A percentile compares a stretch with the other conserved stretches of the same genome.
Conservation (phyloP, 1,140 invertebrate species). For the Gryllus bimaculatus region DNA sequence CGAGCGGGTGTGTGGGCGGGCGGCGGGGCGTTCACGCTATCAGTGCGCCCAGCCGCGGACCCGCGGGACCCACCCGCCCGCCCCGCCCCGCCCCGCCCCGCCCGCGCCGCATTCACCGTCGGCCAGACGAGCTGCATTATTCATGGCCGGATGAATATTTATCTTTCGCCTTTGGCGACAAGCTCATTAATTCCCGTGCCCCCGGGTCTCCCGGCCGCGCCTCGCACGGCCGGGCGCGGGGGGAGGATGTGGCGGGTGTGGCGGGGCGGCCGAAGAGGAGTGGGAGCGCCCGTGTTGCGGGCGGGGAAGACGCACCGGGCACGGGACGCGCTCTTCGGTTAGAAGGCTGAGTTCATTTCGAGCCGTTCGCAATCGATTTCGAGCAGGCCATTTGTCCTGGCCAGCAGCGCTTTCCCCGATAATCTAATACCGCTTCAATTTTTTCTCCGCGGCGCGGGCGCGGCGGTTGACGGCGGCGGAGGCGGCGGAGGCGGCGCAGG, state of each 20-base stretch:
- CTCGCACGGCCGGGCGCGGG: background rate
- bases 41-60: too few species aligned
- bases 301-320: background rate
- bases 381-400: background rate
- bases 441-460: background rate
- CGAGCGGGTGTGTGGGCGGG: too few species aligned
- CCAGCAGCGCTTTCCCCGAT: background rate
- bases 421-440: background rate
- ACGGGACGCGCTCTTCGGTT: background rate
- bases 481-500: too few species aligned
- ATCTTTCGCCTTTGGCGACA: slow-evolving; percentile 3
- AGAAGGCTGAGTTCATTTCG: background rate
- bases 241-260: too few species aligned
- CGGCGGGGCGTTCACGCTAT: too few species aligned
- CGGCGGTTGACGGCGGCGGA: background rate
- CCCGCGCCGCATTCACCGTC: background rate
- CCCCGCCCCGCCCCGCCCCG: too few species aligned
- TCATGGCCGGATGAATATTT: background rate
- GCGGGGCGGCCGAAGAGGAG: too few species aligned
- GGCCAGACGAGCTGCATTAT: background rate
- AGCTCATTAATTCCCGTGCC: background rate
- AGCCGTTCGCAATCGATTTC: background rate
- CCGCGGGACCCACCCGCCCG: background rate
- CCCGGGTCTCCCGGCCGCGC: background rate
- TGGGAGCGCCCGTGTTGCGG: background rate